Conservation (phyloP, 2,113 vertebrate species). For the Cephalopholis sonnerati region DNA sequence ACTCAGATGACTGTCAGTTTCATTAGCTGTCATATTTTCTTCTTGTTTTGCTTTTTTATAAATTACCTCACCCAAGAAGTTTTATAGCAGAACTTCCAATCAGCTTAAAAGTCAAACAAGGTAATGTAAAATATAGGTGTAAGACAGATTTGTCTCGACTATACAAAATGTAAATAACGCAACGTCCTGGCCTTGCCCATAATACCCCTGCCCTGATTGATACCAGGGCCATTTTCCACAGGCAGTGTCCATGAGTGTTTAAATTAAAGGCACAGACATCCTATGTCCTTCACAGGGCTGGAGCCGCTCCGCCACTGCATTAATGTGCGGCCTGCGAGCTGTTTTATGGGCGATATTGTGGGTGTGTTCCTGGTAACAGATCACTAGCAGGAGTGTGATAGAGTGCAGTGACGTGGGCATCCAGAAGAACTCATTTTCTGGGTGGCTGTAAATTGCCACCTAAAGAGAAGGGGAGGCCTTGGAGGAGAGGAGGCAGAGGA, state of each 20-base stretch:
- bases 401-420: constrained; percentile 71
- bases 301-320: constrained; percentile 54
- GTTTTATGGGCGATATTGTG: constrained; percentile 80
- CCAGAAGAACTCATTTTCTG: constrained; percentile 79
- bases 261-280: constrained; percentile 73
- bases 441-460: constrained; percentile 77
- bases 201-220: constrained; percentile 47
- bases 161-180: constrained; percentile 44
- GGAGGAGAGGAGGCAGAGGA: constrained; percentile 42
- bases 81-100: background rate
- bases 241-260: constrained; percentile 65
- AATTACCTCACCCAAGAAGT: background rate
- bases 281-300: constrained; percentile 73
- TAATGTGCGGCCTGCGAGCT: constrained; percentile 71
- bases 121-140: constrained; percentile 2
- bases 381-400: constrained; percentile 72
- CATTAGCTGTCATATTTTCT: background rate
- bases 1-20: background rate
- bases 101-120: background rate
- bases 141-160: constrained; percentile 22
- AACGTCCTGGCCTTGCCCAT: constrained; percentile 39
- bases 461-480: constrained; percentile 74
- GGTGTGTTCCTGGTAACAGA: constrained; percentile 76
- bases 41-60: background rate
- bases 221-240: constrained; percentile 46